Evolutionary conservation across 2,888 invertebrate species (phyloP).

Genomic region (Dysmachus trigonus): DNA sequence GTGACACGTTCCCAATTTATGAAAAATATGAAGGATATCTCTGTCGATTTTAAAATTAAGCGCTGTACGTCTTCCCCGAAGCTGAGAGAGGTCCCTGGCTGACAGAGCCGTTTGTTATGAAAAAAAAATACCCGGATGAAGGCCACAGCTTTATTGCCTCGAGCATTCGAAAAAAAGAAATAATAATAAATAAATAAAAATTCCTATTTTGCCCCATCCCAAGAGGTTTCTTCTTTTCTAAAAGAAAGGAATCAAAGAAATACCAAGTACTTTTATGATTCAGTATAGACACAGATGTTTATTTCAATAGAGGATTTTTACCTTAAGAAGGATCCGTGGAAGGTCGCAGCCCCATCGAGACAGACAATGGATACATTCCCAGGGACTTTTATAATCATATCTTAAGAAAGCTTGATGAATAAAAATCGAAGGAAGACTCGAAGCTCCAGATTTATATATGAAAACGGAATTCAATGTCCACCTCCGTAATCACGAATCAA

Average conservation of each 20-base stretch:
- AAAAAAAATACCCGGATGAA: not conserved
- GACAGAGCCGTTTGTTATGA: not conserved
- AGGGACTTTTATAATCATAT: not conserved
- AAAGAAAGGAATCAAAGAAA: not conserved
- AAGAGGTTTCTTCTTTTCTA: not conserved
- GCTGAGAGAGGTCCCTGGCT: not conserved
- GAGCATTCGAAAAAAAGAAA: not conserved
- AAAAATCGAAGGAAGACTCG: not conserved
- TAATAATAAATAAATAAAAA: too few species aligned
- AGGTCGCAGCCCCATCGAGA: not conserved
- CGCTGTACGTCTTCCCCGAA: not conserved
- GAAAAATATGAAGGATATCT: not conserved
- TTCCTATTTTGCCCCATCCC: not conserved
- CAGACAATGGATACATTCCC: not conserved
- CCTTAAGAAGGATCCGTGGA: not conserved
- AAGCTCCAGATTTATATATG: not conserved
- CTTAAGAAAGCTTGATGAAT: not conserved
- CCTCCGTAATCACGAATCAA: not conserved
- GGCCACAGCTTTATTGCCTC: not conserved
- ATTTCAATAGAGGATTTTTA: not conserved
- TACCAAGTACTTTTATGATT: not conserved
- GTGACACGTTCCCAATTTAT: not conserved
- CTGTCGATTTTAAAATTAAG: not conserved
- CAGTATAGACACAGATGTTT: not conserved
- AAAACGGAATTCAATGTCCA: not conserved